Percentiles rank a stretch among this genome's conserved stretches.
These are phyloP conservation scores for Pheosia gnoma DNA, from an alignment of 2,888 invertebrate genomes.

Conservation along the genomic window DNA sequence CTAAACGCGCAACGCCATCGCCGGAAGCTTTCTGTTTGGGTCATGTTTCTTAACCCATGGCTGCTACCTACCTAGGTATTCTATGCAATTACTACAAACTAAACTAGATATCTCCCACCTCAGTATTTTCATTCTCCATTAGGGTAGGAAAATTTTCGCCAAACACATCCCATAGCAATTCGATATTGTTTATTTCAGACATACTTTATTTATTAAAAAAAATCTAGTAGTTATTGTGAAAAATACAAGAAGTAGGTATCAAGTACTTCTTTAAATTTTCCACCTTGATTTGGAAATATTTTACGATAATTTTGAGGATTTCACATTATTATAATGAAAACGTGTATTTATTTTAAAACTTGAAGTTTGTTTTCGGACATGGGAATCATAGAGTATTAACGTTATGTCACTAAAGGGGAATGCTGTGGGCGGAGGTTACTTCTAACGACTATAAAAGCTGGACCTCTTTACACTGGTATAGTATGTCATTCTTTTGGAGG, in stretches of 20 bases:
- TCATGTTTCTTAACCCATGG: too few relatives aligned
- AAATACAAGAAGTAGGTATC: conserved; percentile 24
- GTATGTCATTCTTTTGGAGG: too few relatives aligned
- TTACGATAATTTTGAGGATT: conserved; percentile 18
- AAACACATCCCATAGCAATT: conserved; percentile 32
- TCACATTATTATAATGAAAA: not conserved
- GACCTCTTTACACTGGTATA: too few relatives aligned
- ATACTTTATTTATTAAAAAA: conserved; percentile 22
- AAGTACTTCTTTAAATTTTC: conserved; percentile 19
- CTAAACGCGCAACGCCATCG: too few relatives aligned
- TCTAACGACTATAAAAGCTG: too few relatives aligned
- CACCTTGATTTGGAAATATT: conserved; percentile 21
- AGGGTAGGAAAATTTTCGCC: conserved; percentile 39
- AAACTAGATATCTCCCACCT: conserved; percentile 17
- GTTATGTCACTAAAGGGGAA: too few relatives aligned
- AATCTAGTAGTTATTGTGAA: conserved; percentile 33
- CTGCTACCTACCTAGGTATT: too few relatives aligned
- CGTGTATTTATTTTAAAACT: not conserved
- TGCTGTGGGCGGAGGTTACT: too few relatives aligned
- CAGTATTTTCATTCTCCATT: conserved; percentile 19
- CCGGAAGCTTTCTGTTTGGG: too few relatives aligned
- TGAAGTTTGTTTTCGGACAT: not conserved
- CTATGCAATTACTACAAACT: too few relatives aligned
- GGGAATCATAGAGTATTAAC: too few relatives aligned
- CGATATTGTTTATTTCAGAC: conserved; percentile 28